A percentile compares a stretch with the other conserved stretches of the same genome.
These are phyloP conservation scores for Rhinichthys klamathensis DNA, from an alignment of 2,113 vertebrate species.

Conservation along the genomic window DNA sequence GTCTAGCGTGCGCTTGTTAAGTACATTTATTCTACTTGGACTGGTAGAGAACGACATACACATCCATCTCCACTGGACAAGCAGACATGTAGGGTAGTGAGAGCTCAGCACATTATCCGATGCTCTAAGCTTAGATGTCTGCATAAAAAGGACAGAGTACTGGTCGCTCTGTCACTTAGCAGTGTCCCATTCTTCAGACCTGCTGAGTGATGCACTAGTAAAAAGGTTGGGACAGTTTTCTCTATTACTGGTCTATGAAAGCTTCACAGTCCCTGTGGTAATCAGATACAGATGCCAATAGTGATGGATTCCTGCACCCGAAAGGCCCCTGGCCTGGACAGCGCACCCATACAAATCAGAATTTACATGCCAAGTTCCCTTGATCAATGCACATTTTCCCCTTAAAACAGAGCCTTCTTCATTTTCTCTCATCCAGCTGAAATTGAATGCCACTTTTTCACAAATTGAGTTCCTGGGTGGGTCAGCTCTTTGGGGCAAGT, in stretches of 20 bases:
- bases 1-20: not conserved
- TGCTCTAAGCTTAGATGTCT: conserved; percentile 53
- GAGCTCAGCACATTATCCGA: conserved; percentile 13
- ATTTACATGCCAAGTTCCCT: conserved; percentile 72
- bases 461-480: conserved; percentile 36
- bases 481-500: conserved; percentile 28
- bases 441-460: conserved; percentile 64
- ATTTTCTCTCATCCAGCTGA: conserved; percentile 49
- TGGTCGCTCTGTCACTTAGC: conserved; percentile 55
- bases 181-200: conserved; percentile 52
- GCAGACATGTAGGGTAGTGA: not conserved
- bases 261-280: conserved; percentile 72
- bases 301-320: conserved; percentile 74
- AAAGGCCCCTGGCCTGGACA: conserved; percentile 49
- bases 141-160: conserved; percentile 47
- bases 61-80: not conserved
- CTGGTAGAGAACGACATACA: not conserved
- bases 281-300: conserved; percentile 79
- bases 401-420: conserved; percentile 62
- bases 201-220: conserved; percentile 73
- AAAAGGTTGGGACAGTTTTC: conserved; percentile 74
- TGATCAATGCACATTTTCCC: conserved; percentile 78
- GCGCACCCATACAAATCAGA: conserved; percentile 69
- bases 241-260: conserved; percentile 75
- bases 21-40: not conserved